Conservation (phyloP, 2,797 vertebrate genomes). For the Tangara arthus region DNA sequence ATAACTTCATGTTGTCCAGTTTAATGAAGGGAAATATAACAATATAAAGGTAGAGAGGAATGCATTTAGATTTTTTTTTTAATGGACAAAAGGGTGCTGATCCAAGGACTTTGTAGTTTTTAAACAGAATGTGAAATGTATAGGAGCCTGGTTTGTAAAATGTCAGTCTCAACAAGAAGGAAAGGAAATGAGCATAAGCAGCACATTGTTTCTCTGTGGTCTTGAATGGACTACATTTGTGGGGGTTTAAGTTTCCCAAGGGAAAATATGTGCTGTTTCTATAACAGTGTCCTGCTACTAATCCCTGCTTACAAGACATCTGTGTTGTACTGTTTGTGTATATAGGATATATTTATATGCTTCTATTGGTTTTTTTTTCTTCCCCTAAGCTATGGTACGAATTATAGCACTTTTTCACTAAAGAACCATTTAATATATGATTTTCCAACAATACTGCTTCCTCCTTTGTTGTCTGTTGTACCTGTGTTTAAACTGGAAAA, state of each 20-base stretch:
- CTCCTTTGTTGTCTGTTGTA: not conserved
- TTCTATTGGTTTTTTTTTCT: not conserved
- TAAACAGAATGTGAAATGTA: not conserved
- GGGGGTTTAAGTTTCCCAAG: not conserved
- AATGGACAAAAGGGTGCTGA: not conserved
- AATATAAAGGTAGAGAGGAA: not conserved
- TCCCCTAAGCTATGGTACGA: not conserved
- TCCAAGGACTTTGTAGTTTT: not conserved
- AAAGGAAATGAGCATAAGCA: not conserved
- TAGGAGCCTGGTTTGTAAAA: not conserved
- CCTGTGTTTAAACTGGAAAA: not conserved
- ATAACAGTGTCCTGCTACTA: not conserved
- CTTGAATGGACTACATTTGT: not conserved
- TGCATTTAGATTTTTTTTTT: not conserved
- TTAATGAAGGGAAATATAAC: not conserved
- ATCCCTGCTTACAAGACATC: constrained; percentile 5
- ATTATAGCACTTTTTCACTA: not conserved
- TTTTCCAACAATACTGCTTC: not conserved
- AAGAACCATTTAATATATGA: not conserved
- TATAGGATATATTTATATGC: not conserved
- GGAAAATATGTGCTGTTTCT: constrained; percentile 9
- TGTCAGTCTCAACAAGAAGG: not conserved
- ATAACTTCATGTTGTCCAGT: not conserved
- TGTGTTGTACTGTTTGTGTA: not conserved
- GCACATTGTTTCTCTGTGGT: not conserved